Percentiles rank a stretch among this genome's conserved stretches.
These are phyloP conservation scores for Sarotherodon lohbergeri DNA, from an alignment of 2,113 vertebrate genomes.

Conservation along the genomic window DNA sequence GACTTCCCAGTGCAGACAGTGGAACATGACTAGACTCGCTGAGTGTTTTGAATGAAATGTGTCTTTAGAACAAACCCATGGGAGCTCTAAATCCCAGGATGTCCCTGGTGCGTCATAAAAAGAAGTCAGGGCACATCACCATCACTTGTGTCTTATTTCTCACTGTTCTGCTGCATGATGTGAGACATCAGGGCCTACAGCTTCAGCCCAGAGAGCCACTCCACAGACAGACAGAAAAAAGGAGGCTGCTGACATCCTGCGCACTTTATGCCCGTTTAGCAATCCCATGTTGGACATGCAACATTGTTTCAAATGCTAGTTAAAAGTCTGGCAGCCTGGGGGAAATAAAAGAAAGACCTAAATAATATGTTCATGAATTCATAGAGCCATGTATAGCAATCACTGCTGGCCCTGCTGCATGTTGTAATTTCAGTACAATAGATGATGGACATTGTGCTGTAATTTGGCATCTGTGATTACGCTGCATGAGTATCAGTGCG, in stretches of 20 bases:
- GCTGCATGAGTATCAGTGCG: not conserved
- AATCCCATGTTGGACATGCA: not conserved
- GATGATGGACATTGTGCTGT: constrained; percentile 28
- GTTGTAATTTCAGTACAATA: constrained; percentile 5
- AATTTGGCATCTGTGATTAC: constrained; percentile 26
- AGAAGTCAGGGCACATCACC: constrained; percentile 64
- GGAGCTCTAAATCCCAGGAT: constrained; percentile 55
- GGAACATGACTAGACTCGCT: constrained; percentile 37
- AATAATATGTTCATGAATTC: constrained; percentile 4
- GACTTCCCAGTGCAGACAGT: constrained; percentile 19
- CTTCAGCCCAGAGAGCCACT: constrained; percentile 35
- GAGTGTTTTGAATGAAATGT: constrained; percentile 54
- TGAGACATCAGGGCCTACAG: constrained; percentile 56
- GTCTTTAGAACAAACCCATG: constrained; percentile 42
- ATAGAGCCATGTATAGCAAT: not conserved
- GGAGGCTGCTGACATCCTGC: constrained; percentile 28
- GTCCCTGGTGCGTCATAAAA: constrained; percentile 58
- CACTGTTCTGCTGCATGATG: constrained; percentile 44
- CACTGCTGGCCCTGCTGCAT: not conserved
- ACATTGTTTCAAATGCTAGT: constrained; percentile 27
- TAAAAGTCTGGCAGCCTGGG: not conserved
- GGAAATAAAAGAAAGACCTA: constrained; percentile 17
- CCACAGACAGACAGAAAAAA: constrained; percentile 20
- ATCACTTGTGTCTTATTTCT: constrained; percentile 60
- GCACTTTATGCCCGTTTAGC: constrained; percentile 44